phyloP scores from a whole-genome alignment of 2,113 vertebrate species.

The Meleagris gallopavo region DNA sequence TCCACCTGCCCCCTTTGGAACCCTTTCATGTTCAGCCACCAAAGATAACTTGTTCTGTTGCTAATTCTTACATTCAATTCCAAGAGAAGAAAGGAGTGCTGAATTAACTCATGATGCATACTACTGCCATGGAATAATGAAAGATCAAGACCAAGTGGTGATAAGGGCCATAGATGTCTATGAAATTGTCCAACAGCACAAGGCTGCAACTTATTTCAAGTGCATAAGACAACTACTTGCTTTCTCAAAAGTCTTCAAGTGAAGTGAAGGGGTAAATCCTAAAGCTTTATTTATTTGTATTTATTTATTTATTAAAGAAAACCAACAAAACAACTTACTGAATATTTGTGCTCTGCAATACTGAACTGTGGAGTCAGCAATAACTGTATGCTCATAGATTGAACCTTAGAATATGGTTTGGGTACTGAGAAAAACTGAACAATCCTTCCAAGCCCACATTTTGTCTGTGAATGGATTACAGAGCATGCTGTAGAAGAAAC shows the following conservation, averaged over 20 bases:
- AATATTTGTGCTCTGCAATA: too few relatives aligned
- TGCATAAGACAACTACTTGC: not conserved
- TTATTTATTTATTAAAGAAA: not conserved
- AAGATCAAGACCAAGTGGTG: not conserved
- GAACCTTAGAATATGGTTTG: not conserved
- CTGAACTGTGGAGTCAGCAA: too few relatives aligned
- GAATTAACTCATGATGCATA: not conserved
- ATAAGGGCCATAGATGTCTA: not conserved
- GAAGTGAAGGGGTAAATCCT: not conserved
- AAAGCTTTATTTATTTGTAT: not conserved
- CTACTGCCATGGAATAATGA: constrained; percentile 16
- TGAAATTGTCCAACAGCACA: not conserved
- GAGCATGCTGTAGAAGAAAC: not conserved
- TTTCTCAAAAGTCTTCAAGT: not conserved
- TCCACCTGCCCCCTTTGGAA: fast-evolving
- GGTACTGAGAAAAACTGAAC: not conserved
- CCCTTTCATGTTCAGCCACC: not conserved
- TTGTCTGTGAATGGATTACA: not conserved
- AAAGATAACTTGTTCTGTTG: not conserved
- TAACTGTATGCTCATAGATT: not conserved
- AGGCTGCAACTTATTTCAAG: not conserved
- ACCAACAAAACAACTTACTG: not conserved
- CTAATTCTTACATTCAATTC: not conserved
- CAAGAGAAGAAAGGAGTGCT: not conserved
- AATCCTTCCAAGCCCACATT: not conserved